Base-by-base conservation (phyloP, 2,797 vertebrate species). In the Balearica regulorum region DNA sequence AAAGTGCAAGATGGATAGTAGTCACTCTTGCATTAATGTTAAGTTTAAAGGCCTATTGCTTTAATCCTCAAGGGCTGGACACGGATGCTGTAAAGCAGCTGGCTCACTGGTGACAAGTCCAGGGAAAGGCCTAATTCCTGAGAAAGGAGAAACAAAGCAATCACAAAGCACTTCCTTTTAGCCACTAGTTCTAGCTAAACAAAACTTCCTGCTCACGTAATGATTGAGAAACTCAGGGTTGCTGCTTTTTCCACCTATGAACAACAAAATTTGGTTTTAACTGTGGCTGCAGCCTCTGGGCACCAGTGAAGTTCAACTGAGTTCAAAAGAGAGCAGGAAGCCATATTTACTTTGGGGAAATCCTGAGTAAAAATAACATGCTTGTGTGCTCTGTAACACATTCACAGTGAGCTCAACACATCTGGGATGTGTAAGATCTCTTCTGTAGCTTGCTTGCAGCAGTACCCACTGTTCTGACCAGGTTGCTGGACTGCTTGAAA, bases 281-380 rank as follows among this genome's bases (percentile, higher is more conserved):
- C 21, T 48, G 37, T 24, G 75, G 15, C 60, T 90, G 39, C 41
- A n/a, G 61, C 46, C 82, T 83, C 87, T 57, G 61, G 49, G 61
- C 65, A 93, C 19, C 39, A 71, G 58, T 15, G 69, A 57, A 62
- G 65, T 55, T 89, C 72, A 48, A 21, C 39, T 51, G 51, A 83
- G 89, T 78, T 81, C 73, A 79, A 33, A 80, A 83, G 57, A 71
- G 51, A 13, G 69, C 49, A 83, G 58, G 65, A 91, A 90, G 44
- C 41, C 39, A 9, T 48, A 48, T 81, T 83, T 71, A 66, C 41
- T 51, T 35, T 37, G 71, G 78, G 87, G 75, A 95, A 94, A 87
- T 89, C 55, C 89, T 80, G 71, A 76, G 60, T 44, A 58, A 82
- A 94, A 89, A 70, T 37, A 91, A 49, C 37, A 6, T 9, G 29